Conservation (phyloP, 30 jellyfish, hydroid and myxozoan genomes). For the Catostylus mosaicus region DNA sequence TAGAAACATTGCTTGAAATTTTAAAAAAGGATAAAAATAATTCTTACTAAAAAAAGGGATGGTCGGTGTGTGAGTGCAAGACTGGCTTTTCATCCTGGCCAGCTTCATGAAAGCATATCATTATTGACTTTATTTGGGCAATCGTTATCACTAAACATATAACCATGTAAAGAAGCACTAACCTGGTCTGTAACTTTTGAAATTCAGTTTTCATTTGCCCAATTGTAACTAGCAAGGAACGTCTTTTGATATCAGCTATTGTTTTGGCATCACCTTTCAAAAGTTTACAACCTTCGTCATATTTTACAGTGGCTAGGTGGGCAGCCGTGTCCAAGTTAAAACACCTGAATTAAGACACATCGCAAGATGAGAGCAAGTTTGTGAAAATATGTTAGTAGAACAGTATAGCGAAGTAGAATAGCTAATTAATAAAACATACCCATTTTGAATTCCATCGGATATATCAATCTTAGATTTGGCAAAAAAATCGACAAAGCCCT, state of each 20-base stretch:
- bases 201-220: constrained; percentile 80
- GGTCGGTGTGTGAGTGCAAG: too few relatives aligned
- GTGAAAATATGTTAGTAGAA: not conserved
- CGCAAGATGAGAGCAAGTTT: not conserved
- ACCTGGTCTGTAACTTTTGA: constrained; percentile 79
- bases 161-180: not conserved
- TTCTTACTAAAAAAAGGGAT: too few relatives aligned
- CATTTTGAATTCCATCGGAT: constrained; percentile 65
- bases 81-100: too few relatives aligned
- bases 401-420: not conserved
- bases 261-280: constrained; percentile 53
- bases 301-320: constrained; percentile 72
- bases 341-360: constrained; percentile 28
- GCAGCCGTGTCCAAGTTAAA: constrained; percentile 84
- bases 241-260: constrained; percentile 68
- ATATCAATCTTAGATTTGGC: constrained; percentile 67
- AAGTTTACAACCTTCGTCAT: constrained; percentile 52
- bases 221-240: constrained; percentile 68
- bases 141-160: too few relatives aligned
- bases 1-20: too few relatives aligned
- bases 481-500: constrained; percentile 68
- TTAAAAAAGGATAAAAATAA: too few relatives aligned
- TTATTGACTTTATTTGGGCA: too few relatives aligned
- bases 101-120: not conserved
- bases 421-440: constrained; percentile 26